Percentiles rank a stretch among this genome's conserved stretches.
These are phyloP conservation scores for Agraylea sexmaculata DNA, from an alignment of 1,140 invertebrate genomes.

Conservation along the genomic window DNA sequence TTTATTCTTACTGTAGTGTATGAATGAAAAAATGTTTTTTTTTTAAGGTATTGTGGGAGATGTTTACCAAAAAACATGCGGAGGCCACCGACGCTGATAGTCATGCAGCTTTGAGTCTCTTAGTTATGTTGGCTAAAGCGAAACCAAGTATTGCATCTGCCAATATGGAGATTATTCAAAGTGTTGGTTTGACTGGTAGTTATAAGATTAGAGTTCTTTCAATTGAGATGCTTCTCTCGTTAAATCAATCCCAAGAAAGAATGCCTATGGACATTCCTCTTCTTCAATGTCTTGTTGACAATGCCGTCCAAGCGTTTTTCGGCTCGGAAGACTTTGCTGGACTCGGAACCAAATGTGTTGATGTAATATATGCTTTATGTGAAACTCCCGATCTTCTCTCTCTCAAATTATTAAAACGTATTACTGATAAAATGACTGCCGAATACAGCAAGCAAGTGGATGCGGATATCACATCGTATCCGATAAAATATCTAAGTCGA, in stretches of 20 bases:
- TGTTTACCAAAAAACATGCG: slow-evolving; percentile 63
- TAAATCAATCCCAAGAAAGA: slow-evolving; percentile 30
- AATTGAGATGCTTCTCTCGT: slow-evolving; percentile 28
- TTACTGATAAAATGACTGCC: slow-evolving; percentile 29
- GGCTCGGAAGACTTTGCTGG: slow-evolving; percentile 29
- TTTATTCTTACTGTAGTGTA: neutral
- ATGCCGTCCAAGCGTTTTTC: slow-evolving; percentile 30
- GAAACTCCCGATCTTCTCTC: slow-evolving; percentile 33
- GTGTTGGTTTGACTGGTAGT: slow-evolving; percentile 34
- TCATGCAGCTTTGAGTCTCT: slow-evolving; percentile 53
- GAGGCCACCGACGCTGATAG: slow-evolving; percentile 55
- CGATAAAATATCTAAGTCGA: slow-evolving; percentile 44
- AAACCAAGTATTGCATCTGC: slow-evolving; percentile 42
- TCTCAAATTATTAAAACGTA: slow-evolving; percentile 29
- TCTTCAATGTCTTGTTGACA: slow-evolving; percentile 29
- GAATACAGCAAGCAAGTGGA: slow-evolving; percentile 19
- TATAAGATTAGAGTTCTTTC: slow-evolving; percentile 31
- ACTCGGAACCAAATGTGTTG: slow-evolving; percentile 30
- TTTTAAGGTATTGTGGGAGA: slow-evolving; percentile 66
- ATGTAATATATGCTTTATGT: slow-evolving; percentile 33
- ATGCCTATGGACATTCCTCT: slow-evolving; percentile 30
- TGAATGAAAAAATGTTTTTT: slow-evolving; percentile 16
- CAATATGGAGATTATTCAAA: slow-evolving; percentile 41
- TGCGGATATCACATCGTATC: slow-evolving; percentile 26
- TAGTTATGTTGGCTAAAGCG: slow-evolving; percentile 55